Conservation (phyloP, 2,113 vertebrate genomes). For the Hemiprocne comata region DNA sequence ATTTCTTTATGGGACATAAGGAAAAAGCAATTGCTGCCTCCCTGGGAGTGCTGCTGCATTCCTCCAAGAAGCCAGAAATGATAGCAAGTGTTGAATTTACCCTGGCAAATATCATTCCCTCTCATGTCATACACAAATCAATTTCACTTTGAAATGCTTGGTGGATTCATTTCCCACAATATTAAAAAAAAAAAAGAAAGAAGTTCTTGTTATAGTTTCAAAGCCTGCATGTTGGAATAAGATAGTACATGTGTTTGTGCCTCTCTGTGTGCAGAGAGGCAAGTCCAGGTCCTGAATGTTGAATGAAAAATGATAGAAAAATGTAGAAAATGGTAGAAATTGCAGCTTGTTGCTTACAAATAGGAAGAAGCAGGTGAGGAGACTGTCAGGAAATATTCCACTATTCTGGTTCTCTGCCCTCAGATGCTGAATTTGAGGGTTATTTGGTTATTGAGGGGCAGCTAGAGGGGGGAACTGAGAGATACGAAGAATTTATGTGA, state of each 20-base stretch:
- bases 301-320: not conserved
- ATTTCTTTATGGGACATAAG: not conserved
- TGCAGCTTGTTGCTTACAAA: not conserved
- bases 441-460: not conserved
- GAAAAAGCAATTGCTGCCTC: not conserved
- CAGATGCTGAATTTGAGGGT: not conserved
- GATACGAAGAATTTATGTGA: not conserved
- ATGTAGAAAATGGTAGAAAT: too few relatives aligned
- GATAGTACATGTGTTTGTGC: not conserved
- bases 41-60: not conserved
- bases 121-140: not conserved
- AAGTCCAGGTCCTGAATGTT: not conserved
- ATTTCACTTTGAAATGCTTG: not conserved
- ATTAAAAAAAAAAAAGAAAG: too few relatives aligned
- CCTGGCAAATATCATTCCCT: not conserved
- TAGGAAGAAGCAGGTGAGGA: not conserved
- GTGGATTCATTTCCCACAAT: not conserved
- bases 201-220: not conserved
- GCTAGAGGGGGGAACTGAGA: not conserved
- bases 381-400: not conserved
- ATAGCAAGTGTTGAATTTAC: not conserved
- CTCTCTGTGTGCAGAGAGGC: not conserved
- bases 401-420: not conserved
- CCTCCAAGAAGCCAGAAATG: not conserved
- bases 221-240: not conserved